A percentile compares a stretch with the other conserved stretches of the same genome.
Conservation (phyloP, 2,888 invertebrate genomes). For the Drosophila suboccidentalis region DNA sequence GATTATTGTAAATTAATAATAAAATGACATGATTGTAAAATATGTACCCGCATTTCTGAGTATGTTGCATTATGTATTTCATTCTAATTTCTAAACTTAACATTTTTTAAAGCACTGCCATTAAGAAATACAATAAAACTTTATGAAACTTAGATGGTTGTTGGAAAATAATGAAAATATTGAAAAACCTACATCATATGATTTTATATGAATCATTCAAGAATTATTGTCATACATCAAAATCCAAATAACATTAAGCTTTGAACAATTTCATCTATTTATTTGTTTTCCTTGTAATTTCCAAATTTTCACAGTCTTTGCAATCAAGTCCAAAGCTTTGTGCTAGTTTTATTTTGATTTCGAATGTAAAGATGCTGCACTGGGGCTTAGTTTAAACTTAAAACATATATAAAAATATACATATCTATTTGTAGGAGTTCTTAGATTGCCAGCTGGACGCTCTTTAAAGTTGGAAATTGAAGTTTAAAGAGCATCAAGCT, state of each 20-base stretch:
- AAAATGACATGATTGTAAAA: constrained; percentile 20
- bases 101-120: constrained; percentile 24
- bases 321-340: constrained; percentile 42
- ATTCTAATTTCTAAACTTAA: constrained; percentile 38
- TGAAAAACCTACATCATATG: neutral
- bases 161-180: constrained; percentile 8
- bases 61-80: constrained; percentile 26
- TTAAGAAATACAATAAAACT: constrained; percentile 15
- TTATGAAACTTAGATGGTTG: neutral
- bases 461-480: constrained; percentile 19
- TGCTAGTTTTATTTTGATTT: constrained; percentile 22
- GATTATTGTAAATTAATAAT: constrained; percentile 2
- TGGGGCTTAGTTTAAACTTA: constrained; percentile 60
- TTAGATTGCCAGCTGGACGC: constrained; percentile 25
- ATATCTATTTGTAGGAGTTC: constrained; percentile 37
- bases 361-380: constrained; percentile 28
- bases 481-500: constrained; percentile 29
- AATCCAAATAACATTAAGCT: constrained; percentile 30
- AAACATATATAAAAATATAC: constrained; percentile 66
- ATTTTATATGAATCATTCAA: no score
- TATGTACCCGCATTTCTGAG: constrained; percentile 23
- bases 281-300: constrained; percentile 45
- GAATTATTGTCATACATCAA: neutral
- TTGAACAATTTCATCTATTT: constrained; percentile 29
- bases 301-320: constrained; percentile 55